These are phyloP conservation scores for Notarius quadriscutis DNA, from an alignment of 2,113 vertebrate species.

Conservation along the genomic window DNA sequence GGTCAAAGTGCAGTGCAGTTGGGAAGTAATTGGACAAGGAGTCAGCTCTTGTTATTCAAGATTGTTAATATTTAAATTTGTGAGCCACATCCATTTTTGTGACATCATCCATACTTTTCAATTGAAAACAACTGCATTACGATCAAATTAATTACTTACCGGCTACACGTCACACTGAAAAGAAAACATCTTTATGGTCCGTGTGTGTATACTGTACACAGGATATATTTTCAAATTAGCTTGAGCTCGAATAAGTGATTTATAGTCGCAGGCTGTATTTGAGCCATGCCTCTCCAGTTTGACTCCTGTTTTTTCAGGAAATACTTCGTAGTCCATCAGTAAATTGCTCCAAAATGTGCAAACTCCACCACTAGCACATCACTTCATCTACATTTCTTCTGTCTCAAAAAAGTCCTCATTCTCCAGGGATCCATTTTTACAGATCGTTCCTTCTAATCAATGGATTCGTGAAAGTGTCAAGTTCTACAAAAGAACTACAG, in stretches of 20 bases:
- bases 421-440: not conserved
- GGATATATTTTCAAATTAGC: not conserved
- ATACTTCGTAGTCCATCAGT: not conserved
- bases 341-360: not conserved
- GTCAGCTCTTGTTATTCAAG: not conserved
- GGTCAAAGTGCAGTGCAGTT: slow-evolving; percentile 8
- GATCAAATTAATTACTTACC: not conserved
- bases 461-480: not conserved
- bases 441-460: not conserved
- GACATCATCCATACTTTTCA: not conserved
- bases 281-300: not conserved
- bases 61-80: slow-evolving; percentile 4
- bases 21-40: not conserved
- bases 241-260: not conserved
- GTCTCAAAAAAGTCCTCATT: not conserved
- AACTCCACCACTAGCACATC: too few species aligned
- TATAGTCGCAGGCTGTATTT: not conserved
- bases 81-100: not conserved
- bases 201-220: not conserved
- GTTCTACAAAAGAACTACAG: not conserved
- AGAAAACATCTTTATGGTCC: not conserved
- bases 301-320: too few species aligned
- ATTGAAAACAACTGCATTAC: not conserved
- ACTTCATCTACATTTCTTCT: too few species aligned
- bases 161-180: not conserved